These are phyloP conservation scores for Anthoptus insignis DNA, from an alignment of 2,888 invertebrate genomes.

Conservation along the genomic window DNA sequence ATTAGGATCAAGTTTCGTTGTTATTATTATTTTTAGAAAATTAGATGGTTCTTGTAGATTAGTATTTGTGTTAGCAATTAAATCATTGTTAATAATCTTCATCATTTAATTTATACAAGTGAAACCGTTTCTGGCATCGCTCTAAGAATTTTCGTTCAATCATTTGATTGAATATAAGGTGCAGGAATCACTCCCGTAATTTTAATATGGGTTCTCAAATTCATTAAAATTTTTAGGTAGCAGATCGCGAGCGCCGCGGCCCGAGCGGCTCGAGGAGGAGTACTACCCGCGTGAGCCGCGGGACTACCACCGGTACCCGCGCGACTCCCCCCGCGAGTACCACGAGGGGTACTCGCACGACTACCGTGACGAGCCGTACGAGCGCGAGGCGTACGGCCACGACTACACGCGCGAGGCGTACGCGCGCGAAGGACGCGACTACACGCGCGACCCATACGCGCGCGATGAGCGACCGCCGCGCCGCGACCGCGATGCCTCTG, in stretches of 20 bases:
- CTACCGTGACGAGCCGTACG: slow-evolving; percentile 67
- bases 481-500: slow-evolving; percentile 77
- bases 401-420: slow-evolving; percentile 73
- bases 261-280: slow-evolving; percentile 87
- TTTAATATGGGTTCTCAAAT: no score
- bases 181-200: background rate
- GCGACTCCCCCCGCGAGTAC: slow-evolving; percentile 46
- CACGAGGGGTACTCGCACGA: slow-evolving; percentile 71
- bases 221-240: slow-evolving; percentile 73
- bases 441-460: slow-evolving; percentile 83
- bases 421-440: slow-evolving; percentile 56
- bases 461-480: slow-evolving; percentile 76
- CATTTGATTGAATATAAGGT: no score
- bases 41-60: slow-evolving; percentile 8
- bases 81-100: slow-evolving; percentile 3
- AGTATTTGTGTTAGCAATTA: background rate
- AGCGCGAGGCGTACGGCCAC: slow-evolving; percentile 70
- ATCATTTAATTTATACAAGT: background rate
- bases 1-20: background rate
- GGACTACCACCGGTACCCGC: slow-evolving; percentile 54
- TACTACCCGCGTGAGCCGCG: slow-evolving; percentile 61
- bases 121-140: background rate
- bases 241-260: slow-evolving; percentile 80
- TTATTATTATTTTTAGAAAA: background rate
- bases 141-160: no score